phyloP scores from a whole-genome alignment of 92 coral and sea anemone species.

The Heliopora coerulea region DNA sequence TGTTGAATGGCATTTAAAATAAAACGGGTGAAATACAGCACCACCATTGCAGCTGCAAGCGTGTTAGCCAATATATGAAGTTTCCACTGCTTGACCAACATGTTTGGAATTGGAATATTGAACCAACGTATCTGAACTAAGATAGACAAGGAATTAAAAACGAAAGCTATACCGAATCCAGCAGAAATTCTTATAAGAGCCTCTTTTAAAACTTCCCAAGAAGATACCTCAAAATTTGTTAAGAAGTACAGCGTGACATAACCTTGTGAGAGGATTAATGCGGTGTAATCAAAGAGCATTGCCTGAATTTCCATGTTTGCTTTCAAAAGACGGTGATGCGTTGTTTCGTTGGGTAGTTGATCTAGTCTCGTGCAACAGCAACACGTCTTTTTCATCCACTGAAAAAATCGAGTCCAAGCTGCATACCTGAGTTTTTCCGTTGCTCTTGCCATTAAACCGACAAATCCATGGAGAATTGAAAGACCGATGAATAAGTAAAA shows the following conservation, averaged over 20 bases:
- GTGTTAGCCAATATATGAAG: slow-evolving; percentile 6
- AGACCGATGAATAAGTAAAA: not conserved
- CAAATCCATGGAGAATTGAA: not conserved
- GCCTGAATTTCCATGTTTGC: slow-evolving; percentile 4
- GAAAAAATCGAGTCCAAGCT: not conserved
- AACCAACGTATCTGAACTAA: slow-evolving; percentile 7
- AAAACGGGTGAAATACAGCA: slow-evolving; percentile 1
- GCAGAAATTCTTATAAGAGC: not conserved
- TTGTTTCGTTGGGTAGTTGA: not conserved
- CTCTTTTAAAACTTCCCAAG: not conserved
- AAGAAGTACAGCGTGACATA: not conserved
- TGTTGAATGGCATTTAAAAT: not conserved
- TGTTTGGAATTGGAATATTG: not conserved
- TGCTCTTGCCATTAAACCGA: not conserved
- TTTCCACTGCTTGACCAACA: not conserved
- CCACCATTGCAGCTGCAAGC: not conserved
- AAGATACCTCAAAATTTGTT: slow-evolving; percentile 7
- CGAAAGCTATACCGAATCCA: not conserved
- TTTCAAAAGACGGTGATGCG: not conserved
- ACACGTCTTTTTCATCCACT: not conserved
- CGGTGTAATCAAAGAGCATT: slow-evolving; percentile 1
- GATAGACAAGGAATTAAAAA: not conserved
- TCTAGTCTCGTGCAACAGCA: not conserved
- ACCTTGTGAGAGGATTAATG: not conserved
- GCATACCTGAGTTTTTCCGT: not conserved